Evolutionary conservation across 2,797 vertebrate species (phyloP), one percentile per base, ranked within the genome.

Genomic region (Pseudomugil gertrudae): DNA sequence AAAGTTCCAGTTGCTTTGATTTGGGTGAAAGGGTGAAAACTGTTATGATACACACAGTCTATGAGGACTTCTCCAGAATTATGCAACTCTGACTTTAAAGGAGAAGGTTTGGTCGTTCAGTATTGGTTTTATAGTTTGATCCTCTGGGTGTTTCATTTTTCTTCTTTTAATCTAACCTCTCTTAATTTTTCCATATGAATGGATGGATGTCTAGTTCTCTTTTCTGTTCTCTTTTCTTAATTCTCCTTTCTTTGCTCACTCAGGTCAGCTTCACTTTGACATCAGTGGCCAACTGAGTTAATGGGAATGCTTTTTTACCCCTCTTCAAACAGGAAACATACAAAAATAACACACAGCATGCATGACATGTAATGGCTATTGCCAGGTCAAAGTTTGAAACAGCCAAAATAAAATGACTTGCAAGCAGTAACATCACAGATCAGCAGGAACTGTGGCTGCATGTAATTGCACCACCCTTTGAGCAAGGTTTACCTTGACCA

Each of bases 301-400:
- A 69, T 75, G 80, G 66, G 79, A 88, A 87, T 33, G 63, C 40
- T 29, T 52, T 73, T 66, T 62, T 17, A 63, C 13, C 6, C 27
- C 27, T 33, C 76, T 74, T 63, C 53, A 78, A 70, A 76, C 32
- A 17, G 69, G 67, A 76, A 79, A 75, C 53, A 66, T 23, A 59
- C 76, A 75, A 69, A 35, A 80, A 83, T 62, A 80, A 80, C 80
- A 79, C 79, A 77, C n/a, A 1, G 40, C n/a, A 2, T 19, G 69
- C 74, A 68, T 70, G 51, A 45, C 55, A 52, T 51, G 64, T 4
- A 45, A 27, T 47, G 47, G 69, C 57, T 69, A 64, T 62, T 2
- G 33, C 5, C 0, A 59, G 69, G 77, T 84, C 73, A 85, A 71
- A 80, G 81, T 61, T 84, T 40, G 84, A 54, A 77, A 32, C 19